These are phyloP conservation scores for Drosophila aldrichi DNA, from an alignment of 2,888 invertebrate genomes.

Conservation along the genomic window DNA sequence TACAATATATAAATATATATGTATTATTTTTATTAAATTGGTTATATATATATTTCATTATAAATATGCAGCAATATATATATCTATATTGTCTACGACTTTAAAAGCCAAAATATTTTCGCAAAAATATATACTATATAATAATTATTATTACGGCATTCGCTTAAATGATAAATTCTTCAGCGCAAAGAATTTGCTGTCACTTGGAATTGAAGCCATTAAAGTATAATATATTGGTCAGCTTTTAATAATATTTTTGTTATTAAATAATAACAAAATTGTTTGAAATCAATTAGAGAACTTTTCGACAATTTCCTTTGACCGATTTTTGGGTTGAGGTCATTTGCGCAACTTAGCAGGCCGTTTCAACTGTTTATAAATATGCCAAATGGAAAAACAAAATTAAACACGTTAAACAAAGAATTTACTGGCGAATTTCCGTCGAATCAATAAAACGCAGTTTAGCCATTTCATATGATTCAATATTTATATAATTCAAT, in stretches of 20 bases:
- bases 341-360: constrained; percentile 28
- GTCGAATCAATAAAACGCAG: too few relatives aligned
- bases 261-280: background rate
- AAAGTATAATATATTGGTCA: background rate
- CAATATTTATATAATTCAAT: background rate
- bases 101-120: background rate
- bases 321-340: constrained; percentile 34
- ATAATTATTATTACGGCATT: background rate
- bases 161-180: background rate
- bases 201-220: background rate
- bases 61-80: constrained; percentile 1
- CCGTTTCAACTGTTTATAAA: constrained; percentile 51
- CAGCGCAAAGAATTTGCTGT: background rate
- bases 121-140: constrained; percentile 1
- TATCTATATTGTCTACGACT: background rate
- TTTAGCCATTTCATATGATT: constrained; percentile 6
- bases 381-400: constrained; percentile 34
- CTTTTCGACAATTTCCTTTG: background rate
- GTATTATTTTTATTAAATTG: too few relatives aligned
- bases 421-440: constrained; percentile 8
- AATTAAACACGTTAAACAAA: constrained; percentile 23
- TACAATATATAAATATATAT: background rate
- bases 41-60: background rate
- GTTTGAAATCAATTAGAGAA: background rate
- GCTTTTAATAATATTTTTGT: background rate